Evolutionary conservation across 2,888 invertebrate genomes (phyloP), one percentile per base, ranked within the genome.

Genomic region (Unio pictorum): DNA sequence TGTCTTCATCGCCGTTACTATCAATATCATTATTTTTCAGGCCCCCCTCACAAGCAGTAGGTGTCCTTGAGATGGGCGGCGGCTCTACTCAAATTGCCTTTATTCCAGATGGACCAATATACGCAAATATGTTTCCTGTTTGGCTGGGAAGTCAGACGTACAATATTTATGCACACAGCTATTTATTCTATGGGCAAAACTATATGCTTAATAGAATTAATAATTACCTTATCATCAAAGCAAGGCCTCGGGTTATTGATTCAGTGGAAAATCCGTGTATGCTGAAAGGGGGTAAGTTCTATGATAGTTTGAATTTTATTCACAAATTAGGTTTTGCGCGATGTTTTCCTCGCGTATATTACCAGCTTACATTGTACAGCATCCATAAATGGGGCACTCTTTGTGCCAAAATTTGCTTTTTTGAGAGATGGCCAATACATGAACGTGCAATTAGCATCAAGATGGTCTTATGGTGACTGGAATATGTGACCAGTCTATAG

Each of bases 41-140:
- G 26, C 69, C 75, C n/a, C 64, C 64, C 56, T 74, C 72, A 18
- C 69, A 84, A 68, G 89, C 90, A 5, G 88, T 90, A 8, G 91
- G 92, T 26, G 90, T 92, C 78, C 82, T 92, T 69, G 92, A 92
- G 82, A 91, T 92, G 91, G 92, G 92, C 23, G 92, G 92, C 23
- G 92, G 91, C 0, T 91, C 91, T 23, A 89, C 91, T 61, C 92
- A 92, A 82, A 91, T 92, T 56, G 91, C 91, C 17, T 91, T 91
- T 78, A 81, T 86, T 58, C 88, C 87, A 18, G 80, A 80, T 15
- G 83, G 82, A 20, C 83, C 85, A 20, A 71, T 88, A 23, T 83
- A 87, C 65, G 85, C 87, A 66, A 83, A 87, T 67, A 87, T 88
- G 80, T 89, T 87, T 73, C 86, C 86, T 28, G 80, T 88, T 58